Evolutionary conservation across 2,113 vertebrate genomes (phyloP), one percentile per base, ranked within the genome.

Genomic region (Gnathonemus longibarbis): DNA sequence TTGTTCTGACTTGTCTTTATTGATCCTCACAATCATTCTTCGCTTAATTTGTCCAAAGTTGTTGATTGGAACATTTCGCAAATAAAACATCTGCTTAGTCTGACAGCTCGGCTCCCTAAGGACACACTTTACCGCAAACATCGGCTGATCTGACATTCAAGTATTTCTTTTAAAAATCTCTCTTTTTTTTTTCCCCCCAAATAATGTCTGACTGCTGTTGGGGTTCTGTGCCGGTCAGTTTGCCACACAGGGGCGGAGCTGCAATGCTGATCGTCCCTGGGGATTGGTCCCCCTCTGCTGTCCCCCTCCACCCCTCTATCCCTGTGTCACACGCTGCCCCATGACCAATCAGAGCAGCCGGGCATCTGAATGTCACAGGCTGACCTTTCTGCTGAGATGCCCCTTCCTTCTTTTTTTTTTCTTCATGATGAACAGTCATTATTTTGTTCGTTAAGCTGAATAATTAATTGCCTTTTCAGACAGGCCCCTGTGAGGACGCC

Each of bases 391-490:
- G 11, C 11, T 31, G 56, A 66, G 45, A 50, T 0, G n/a, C 19
- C 2, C 15, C 52, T 46, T 52, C 52, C 56, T 39, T 88, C 48
- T 77, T 10, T 77, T 10, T 46, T 50, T 39, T 74, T 42, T 58
- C 52, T 35, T 17, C 10, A 2, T 62, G 15, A 11, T n/a, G 62
- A 50, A 83, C 27, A 62, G 52, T 89, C 80, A 89, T 84, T 89
- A 89, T 89, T 89, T 84, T 88, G 87, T 90, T 88, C 45, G 50
- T 90, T 88, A 88, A 84, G 45, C 52, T 66, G 87, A 88, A 84
- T 90, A 88, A 88, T 90, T 90, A 90, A 88, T 88, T 24, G 87
- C 42, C 39, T 58, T 90, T 90, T 90, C 42, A 84, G 31, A 21
- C 42, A 35, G 70, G 87, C 49, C 74, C 88, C 56, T 9, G 24